Conservation (phyloP, 2,113 vertebrate species). For the Festucalex cinctus region DNA sequence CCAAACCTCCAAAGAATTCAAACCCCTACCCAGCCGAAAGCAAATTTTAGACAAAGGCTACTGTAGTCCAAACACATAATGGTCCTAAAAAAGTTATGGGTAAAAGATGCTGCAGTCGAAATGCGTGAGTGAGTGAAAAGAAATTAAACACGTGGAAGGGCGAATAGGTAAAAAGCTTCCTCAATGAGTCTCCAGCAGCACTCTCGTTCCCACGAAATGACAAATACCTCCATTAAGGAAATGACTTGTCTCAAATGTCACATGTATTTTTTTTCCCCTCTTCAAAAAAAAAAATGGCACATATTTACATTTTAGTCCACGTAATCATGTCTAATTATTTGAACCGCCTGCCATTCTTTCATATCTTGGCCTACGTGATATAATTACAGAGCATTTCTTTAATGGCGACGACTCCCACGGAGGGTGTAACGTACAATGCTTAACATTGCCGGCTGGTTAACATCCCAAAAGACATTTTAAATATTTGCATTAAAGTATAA, state of each 20-base stretch:
- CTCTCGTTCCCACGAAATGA: constrained; percentile 14
- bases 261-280: constrained; percentile 43
- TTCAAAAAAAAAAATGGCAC: constrained; percentile 46
- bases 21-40: too few relatives aligned
- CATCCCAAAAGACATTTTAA: constrained; percentile 11
- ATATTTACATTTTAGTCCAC: neutral
- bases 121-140: too few relatives aligned
- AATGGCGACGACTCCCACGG: constrained; percentile 21
- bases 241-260: constrained; percentile 69
- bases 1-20: too few relatives aligned
- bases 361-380: constrained; percentile 46
- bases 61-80: too few relatives aligned
- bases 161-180: constrained; percentile 46
- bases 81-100: too few relatives aligned
- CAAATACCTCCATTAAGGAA: constrained; percentile 62
- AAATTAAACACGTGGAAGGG: neutral
- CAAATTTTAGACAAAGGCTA: too few relatives aligned
- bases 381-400: constrained; percentile 49
- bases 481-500: constrained; percentile 18
- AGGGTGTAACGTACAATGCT: constrained; percentile 32
- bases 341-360: constrained; percentile 56
- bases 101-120: too few relatives aligned
- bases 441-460: neutral
- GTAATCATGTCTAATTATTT: constrained; percentile 51
- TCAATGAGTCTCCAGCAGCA: constrained; percentile 8